phyloP scores from a whole-genome alignment of 2,888 invertebrate species.

The Philopedon plagiatum region DNA sequence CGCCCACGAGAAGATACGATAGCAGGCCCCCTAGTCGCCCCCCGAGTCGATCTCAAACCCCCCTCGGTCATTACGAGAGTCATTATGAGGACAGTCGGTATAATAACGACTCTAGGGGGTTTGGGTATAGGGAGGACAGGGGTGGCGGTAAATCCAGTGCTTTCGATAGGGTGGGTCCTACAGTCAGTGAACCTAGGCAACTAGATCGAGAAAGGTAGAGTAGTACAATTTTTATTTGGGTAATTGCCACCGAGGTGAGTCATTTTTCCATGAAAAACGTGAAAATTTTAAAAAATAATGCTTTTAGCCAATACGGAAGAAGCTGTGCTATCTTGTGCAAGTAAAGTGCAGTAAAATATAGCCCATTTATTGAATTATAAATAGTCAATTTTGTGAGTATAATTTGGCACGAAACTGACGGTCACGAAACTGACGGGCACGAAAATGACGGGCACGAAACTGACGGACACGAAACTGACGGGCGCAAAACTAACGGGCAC shows the following conservation, averaged over 20 bases:
- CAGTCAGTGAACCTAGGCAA: slow-evolving; percentile 35
- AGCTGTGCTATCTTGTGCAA: too few species aligned
- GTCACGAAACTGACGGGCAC: too few species aligned
- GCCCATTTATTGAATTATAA: too few species aligned
- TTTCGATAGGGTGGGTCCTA: slow-evolving; percentile 39
- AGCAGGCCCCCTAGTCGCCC: slow-evolving; percentile 60
- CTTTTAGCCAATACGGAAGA: too few species aligned
- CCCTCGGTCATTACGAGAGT: slow-evolving; percentile 54
- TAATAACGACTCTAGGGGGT: slow-evolving; percentile 41
- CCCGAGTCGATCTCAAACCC: slow-evolving; percentile 48
- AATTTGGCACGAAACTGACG: too few species aligned
- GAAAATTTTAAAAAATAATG: too few species aligned
- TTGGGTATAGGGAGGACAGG: slow-evolving; percentile 21
- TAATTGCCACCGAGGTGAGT: not conserved
- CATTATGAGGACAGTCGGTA: slow-evolving; percentile 42
- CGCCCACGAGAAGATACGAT: slow-evolving; percentile 59
- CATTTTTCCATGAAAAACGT: too few species aligned
- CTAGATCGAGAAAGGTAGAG: slow-evolving; percentile 34
- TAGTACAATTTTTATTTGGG: not conserved
- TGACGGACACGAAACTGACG: too few species aligned
- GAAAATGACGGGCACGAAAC: too few species aligned
- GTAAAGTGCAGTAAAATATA: too few species aligned
- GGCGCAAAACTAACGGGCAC: too few species aligned
- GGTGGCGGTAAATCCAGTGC: slow-evolving; percentile 14
- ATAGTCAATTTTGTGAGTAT: too few species aligned